phyloP scores from a whole-genome alignment of 2,888 invertebrate genomes.

The Bombyx huttoni region DNA sequence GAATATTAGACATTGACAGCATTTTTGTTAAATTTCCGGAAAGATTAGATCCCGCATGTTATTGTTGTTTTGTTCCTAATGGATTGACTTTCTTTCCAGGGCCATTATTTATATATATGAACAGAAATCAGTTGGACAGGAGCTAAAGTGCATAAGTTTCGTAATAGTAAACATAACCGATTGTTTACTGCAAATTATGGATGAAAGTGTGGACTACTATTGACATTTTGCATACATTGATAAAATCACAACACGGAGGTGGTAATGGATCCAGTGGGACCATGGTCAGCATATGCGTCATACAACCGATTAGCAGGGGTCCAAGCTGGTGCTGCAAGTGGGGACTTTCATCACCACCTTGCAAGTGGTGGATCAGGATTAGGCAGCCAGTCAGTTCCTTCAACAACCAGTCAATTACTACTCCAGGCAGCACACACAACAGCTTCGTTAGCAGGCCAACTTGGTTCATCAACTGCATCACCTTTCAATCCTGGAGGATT shows the following conservation, averaged over 20 bases:
- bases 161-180: constrained; percentile 42
- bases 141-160: constrained; percentile 43
- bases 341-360: constrained; percentile 78
- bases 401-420: constrained; percentile 78
- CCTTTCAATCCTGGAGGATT: constrained; percentile 81
- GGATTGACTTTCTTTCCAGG: constrained; percentile 55
- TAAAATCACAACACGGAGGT: constrained; percentile 59
- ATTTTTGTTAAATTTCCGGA: background rate
- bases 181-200: constrained; percentile 61
- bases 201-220: constrained; percentile 68
- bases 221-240: constrained; percentile 62
- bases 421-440: constrained; percentile 76
- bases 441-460: constrained; percentile 74
- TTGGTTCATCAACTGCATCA: constrained; percentile 75
- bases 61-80: constrained; percentile 22
- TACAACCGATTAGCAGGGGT: constrained; percentile 86
- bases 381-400: constrained; percentile 70
- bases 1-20: background rate
- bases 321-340: constrained; percentile 77
- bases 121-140: constrained; percentile 40
- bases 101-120: constrained; percentile 34
- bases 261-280: constrained; percentile 91
- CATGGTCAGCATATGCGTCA: constrained; percentile 87
- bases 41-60: background rate
- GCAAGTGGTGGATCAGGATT: constrained; percentile 71